These are phyloP conservation scores for Elgonia sp. DNA, from an alignment of 2,888 invertebrate species.

Conservation along the genomic window DNA sequence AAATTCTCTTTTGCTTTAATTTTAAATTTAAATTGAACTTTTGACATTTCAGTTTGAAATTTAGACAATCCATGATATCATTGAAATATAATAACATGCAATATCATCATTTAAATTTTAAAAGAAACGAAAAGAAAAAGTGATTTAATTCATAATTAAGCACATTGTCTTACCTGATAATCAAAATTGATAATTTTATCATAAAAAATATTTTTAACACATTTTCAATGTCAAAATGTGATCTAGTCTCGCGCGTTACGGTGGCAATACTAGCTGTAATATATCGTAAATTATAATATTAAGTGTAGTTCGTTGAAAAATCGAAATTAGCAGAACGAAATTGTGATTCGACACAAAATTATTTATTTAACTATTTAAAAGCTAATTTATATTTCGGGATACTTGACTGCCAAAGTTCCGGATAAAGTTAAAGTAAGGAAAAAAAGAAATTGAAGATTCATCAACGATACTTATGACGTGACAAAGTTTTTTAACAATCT, in stretches of 20 bases:
- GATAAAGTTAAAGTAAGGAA: neutral
- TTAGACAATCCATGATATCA: neutral
- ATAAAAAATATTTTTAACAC: neutral
- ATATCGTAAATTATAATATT: slow-evolving; percentile 50
- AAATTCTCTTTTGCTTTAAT: too few relatives aligned
- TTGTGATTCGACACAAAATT: slow-evolving; percentile 52
- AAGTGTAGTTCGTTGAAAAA: slow-evolving; percentile 43
- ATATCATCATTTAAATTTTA: slow-evolving; percentile 29
- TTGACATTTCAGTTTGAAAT: too few relatives aligned
- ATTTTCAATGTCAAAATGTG: slow-evolving; percentile 46
- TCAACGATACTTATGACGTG: slow-evolving; percentile 66
- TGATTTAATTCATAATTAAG: slow-evolving; percentile 3
- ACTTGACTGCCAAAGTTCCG: slow-evolving; percentile 17
- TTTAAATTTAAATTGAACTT: too few relatives aligned
- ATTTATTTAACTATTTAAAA: slow-evolving; percentile 62
- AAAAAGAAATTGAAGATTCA: slow-evolving; percentile 45
- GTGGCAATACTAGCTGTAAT: slow-evolving; percentile 70
- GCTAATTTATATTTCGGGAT: slow-evolving; percentile 13
- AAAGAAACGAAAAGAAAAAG: slow-evolving; percentile 18
- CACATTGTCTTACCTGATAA: slow-evolving; percentile 18
- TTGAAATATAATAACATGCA: slow-evolving; percentile 2
- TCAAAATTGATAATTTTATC: slow-evolving; percentile 40
- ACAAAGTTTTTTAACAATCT: slow-evolving; percentile 71
- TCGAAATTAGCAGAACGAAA: slow-evolving; percentile 33
- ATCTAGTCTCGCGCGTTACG: slow-evolving; percentile 66